Evolutionary conservation across 2,113 vertebrate genomes (phyloP), one percentile per base, ranked within the genome.

Genomic region (Apodemus sylvaticus): DNA sequence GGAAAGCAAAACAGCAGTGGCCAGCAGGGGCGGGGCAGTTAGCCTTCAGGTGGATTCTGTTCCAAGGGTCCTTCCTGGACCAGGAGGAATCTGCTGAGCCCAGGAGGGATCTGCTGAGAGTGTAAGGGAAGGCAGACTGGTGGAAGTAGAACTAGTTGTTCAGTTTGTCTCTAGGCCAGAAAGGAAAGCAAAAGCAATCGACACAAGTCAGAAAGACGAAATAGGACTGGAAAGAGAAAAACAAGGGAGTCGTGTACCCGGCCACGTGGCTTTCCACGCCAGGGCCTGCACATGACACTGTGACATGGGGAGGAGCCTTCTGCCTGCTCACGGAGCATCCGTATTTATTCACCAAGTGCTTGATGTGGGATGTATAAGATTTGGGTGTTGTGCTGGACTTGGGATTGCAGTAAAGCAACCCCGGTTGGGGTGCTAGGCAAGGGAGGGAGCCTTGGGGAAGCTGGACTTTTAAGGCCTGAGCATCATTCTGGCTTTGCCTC

Each of bases 1-100:
- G 45, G 83, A 81, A 58, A 36, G n/a, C 55, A 24, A 94, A 77
- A 70, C 24, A 90, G 88, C 74, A 76, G 62, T 66, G 92, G 48
- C 64, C 58, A 22, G 62, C 48, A 74, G 55, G 53, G 39, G 34
- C 31, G 24, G 85, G 93, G 39, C 31, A 29, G 74, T 45, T 53
- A 64, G 45, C 42, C 60, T 36, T 5, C 22, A 29, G 5, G 5
- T 45, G 68, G 76, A 48, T 16, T 22, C 29, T 22, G 62, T 58
- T 22, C 89, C 7, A 45, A 12, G 58, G 60, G n/a, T 13, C 36
- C 39, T 93, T 82, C 81, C 89, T 64, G 45, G 51, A 76, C 62
- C 53, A 85, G 81, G 26, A 62, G 26, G 24, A 82, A 51, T 17
- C 7, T 1, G 45, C 42, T 42, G 66, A 66, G 42, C 48, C 48